These are phyloP conservation scores for Crocallis elinguaria DNA, from an alignment of 2,888 invertebrate species.

Conservation along the genomic window DNA sequence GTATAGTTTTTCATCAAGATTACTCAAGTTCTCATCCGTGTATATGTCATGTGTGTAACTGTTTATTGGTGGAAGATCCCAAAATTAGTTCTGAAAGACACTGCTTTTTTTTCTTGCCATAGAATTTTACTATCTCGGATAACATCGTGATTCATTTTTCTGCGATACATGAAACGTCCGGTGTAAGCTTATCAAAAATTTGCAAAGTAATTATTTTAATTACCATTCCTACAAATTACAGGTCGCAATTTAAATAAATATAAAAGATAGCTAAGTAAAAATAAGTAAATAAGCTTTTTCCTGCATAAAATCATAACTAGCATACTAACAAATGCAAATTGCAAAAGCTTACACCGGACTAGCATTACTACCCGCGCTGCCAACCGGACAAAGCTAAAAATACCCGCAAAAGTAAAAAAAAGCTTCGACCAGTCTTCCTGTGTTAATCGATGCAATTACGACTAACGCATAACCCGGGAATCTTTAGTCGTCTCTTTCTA, in stretches of 20 bases:
- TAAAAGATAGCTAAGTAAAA: too few relatives aligned
- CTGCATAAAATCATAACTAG: slow-evolving; percentile 3
- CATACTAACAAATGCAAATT: slow-evolving; percentile 17
- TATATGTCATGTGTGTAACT: too few relatives aligned
- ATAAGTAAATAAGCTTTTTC: neutral
- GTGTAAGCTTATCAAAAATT: too few relatives aligned
- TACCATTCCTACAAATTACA: neutral
- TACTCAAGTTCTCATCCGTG: too few relatives aligned
- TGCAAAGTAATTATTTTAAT: too few relatives aligned
- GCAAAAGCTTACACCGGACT: neutral
- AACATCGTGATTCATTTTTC: too few relatives aligned
- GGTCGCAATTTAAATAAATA: neutral
- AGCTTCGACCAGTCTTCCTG: slow-evolving; percentile 75
- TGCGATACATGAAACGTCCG: too few relatives aligned
- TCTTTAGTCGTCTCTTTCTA: slow-evolving; percentile 27
- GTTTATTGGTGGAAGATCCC: too few relatives aligned
- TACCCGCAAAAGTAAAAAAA: slow-evolving; percentile 54
- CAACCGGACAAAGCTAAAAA: slow-evolving; percentile 52
- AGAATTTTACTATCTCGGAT: too few relatives aligned
- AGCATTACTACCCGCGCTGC: slow-evolving; percentile 21
- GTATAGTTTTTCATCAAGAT: too few relatives aligned
- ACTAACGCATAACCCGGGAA: slow-evolving; percentile 39
- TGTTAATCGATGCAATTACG: slow-evolving; percentile 82
- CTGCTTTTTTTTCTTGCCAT: too few relatives aligned
- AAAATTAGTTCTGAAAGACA: too few relatives aligned